Evolutionary conservation across 2,888 invertebrate species (phyloP), one percentile per base, ranked within the genome.

Genomic region (Drosophila sordidula): DNA sequence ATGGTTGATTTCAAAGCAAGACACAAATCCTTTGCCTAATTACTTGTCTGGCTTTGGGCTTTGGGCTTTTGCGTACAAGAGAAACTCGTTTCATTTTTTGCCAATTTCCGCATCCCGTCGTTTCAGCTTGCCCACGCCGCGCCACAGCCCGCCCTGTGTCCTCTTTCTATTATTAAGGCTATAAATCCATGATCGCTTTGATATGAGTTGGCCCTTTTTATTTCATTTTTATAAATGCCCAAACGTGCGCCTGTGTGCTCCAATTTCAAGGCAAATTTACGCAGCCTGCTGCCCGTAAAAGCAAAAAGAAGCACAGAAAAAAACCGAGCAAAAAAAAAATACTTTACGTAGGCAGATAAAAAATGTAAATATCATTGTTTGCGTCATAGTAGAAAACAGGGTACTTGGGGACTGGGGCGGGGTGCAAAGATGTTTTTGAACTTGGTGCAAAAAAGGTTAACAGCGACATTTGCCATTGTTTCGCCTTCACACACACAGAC

Each of bases 361-460:
- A 87, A 85, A 87, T 87, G 80, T 81, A 86, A 86, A 87, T 87
- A 87, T 86, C 86, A 87, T 86, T 87, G 85, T 83, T 85, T 81
- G 86, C 80, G 82, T 80, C 84, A 82, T 74, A 76, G 80, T 64
- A 62, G 42, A 66, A 58, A 50, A 46, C 38, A 63, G 8, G 44
- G 22, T 32, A 36, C 47, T 25, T 14, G 36, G 38, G 52, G 36
- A 16, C 49, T n/a, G 41, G 41, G 47, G 41, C 41, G n/a, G 71
- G 45, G 45, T 56, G 62, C 46, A 59, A 75, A 75, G 75, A 75
- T 76, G 75, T 76, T 75, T 75, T 75, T 75, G 59, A 70, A 76
- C 74, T 77, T 74, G 76, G 78, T 73, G 68, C 62, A 75, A 78
- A 83, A 83, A 86, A 86, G 88, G 85, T 85, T 85, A 87, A 87